Percentiles rank a stretch among this genome's conserved stretches.
These are phyloP conservation scores for Cephonodes hylas DNA, from an alignment of 2,888 invertebrate genomes.

Conservation along the genomic window DNA sequence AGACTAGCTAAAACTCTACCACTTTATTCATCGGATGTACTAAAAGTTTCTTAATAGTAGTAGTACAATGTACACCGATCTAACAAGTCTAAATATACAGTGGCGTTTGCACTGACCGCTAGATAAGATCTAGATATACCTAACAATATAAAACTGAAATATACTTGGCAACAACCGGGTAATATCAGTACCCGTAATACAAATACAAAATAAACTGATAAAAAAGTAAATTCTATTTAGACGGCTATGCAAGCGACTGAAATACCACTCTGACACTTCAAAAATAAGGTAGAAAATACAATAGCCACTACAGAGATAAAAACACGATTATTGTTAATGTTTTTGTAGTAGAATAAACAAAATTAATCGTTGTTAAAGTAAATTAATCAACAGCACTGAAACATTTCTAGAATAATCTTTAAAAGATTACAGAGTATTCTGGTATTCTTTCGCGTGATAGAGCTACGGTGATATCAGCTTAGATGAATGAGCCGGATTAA, in stretches of 20 bases:
- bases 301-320: neutral
- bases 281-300: neutral
- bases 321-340: neutral
- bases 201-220: constrained; percentile 1
- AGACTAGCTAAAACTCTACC: too few relatives aligned
- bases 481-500: too few relatives aligned
- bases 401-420: neutral
- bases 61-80: too few relatives aligned
- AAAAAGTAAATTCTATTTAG: neutral
- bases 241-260: neutral
- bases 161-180: constrained; percentile 8
- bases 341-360: neutral
- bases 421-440: neutral
- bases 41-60: too few relatives aligned
- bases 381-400: neutral
- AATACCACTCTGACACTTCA: neutral
- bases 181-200: neutral
- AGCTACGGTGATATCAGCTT: too few relatives aligned
- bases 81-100: too few relatives aligned
- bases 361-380: neutral
- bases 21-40: too few relatives aligned
- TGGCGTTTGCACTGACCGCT: neutral
- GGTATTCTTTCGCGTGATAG: too few relatives aligned
- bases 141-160: neutral
- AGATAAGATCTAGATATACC: neutral